Base-by-base conservation (phyloP, 1,140 invertebrate species). In the Pygmarrhopalites habei region DNA sequence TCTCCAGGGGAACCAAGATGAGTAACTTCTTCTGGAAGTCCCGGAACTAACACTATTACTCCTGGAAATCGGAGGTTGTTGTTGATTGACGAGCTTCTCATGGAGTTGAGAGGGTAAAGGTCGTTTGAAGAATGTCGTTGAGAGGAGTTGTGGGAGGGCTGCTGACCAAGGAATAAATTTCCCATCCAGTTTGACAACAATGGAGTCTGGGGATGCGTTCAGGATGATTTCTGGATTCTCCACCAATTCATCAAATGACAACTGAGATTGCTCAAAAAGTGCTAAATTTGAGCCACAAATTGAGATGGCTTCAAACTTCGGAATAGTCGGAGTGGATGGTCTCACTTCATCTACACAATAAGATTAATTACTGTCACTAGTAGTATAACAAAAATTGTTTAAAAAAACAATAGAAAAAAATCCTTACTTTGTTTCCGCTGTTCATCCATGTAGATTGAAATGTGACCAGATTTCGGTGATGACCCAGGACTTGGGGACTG, bases 151-250 rank as follows among this genome's bases (percentile, higher is more conserved):
- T 15, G 93, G 89, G 62, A 86, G 87, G 62, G 92, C 93, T 46
- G 86, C 84, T 58, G 84, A 76, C 92, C 93, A 96, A 72, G 86
- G 90, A 78, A 92, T 89, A 76, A 85, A 90, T 78, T 92, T 90
- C 62, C 86, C 86, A 72, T 86, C 87, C 35, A 97, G 83, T 73
- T 89, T 85, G 64, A 95, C 86, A 23, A 96, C 86, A 58, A 98
- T 80, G 0, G 69, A 67, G 10, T 70, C 69, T 73, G 89, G 87
- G 23, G 90, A 88, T 76, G 92, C 87, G 59, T 86, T 82, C 49
- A 92, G 81, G 46, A 95, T 74, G 63, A 79, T 66, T 15, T 81
- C 81, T 41, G 90, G 87, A 76, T 91, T 87, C 62, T 86, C 81
- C 73, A 84, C 86, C 66, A 96, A 83, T 75, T 94, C 88, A 65